These are phyloP conservation scores for Leptodactylus fuscus DNA, from an alignment of 2,113 vertebrate species.

Conservation along the genomic window DNA sequence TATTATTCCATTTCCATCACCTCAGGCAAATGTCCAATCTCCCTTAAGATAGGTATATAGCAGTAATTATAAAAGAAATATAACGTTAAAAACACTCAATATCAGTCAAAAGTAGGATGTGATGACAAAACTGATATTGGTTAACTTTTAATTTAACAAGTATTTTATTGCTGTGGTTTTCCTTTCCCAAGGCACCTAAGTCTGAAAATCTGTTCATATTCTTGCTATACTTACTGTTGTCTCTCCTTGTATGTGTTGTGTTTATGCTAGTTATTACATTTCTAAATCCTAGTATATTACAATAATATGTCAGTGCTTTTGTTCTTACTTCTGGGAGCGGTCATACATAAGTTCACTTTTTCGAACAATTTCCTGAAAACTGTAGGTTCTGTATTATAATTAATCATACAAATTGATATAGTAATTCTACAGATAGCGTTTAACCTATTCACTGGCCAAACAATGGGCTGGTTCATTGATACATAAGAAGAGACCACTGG, in stretches of 20 bases:
- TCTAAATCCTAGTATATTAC: conserved; percentile 7
- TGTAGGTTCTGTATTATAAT: not conserved
- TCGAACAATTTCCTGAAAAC: not conserved
- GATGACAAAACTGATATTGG: not conserved
- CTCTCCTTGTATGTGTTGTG: not conserved
- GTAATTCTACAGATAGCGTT: not conserved
- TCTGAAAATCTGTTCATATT: not conserved
- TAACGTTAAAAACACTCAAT: not conserved
- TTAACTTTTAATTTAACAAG: not conserved
- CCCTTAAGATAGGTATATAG: not conserved
- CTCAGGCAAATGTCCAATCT: too few species aligned
- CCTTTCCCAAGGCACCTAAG: not conserved
- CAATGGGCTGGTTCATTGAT: not conserved
- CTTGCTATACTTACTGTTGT: not conserved
- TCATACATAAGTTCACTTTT: not conserved
- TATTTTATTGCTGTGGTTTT: not conserved
- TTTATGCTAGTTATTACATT: conserved; percentile 19
- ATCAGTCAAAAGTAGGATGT: not conserved
- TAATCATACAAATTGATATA: not conserved
- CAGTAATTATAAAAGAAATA: not conserved
- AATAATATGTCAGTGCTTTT: not conserved
- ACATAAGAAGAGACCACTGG: too few species aligned
- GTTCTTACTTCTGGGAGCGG: not conserved
- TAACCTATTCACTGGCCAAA: not conserved
- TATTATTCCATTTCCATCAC: too few species aligned